A percentile compares a stretch with the other conserved stretches of the same genome.
phyloP scores from a whole-genome alignment of 2,888 invertebrate genomes.

The Tetragonula carbonaria region DNA sequence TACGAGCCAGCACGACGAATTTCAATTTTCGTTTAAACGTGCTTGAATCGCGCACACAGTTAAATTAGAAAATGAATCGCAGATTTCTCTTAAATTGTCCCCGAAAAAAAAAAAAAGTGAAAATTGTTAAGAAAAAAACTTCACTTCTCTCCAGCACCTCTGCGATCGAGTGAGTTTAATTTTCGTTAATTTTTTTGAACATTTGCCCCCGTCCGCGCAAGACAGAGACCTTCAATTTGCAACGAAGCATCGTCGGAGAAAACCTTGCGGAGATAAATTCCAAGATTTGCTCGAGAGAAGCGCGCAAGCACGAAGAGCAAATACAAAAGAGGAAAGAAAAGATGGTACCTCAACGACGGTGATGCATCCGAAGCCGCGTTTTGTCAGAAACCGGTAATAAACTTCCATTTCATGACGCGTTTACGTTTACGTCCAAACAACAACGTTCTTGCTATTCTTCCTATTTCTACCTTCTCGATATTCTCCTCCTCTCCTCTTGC shows the following conservation, averaged over 20 bases:
- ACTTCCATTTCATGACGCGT: constrained; percentile 63
- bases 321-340: neutral
- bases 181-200: too few species aligned
- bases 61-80: too few species aligned
- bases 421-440: constrained; percentile 39
- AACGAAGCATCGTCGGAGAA: neutral
- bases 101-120: too few species aligned
- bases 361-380: constrained; percentile 50
- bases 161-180: too few species aligned
- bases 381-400: constrained; percentile 63
- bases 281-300: neutral
- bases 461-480: constrained; percentile 10
- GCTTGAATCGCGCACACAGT: too few species aligned
- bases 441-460: constrained; percentile 17
- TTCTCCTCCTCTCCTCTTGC: neutral
- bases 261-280: neutral
- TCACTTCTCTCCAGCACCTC: too few species aligned
- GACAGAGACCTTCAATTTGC: neutral
- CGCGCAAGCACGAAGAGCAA: neutral
- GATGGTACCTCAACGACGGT: neutral
- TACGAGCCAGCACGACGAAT: too few species aligned
- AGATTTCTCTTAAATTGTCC: too few species aligned
- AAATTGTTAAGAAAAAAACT: too few species aligned
- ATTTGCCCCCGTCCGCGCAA: too few species aligned
- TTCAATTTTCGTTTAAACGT: too few species aligned